A percentile compares a stretch with the other conserved stretches of the same genome.
Evolutionary conservation across 35 echinoderm and acorn worm genomes (phyloP).

Genomic region (Holothuria glaberrima): DNA sequence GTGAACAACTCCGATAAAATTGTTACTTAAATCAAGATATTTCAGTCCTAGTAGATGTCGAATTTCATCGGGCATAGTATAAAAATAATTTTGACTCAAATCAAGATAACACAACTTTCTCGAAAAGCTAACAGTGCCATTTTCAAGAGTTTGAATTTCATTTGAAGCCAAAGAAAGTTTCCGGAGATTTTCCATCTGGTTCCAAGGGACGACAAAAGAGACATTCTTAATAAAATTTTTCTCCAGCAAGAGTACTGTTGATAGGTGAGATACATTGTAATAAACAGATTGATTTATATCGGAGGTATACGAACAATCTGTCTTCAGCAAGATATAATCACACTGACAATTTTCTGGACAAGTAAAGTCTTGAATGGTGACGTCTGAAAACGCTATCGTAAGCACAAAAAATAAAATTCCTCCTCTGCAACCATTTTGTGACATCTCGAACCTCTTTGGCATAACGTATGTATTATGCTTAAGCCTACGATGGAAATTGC

Average conservation of each 20-base stretch:
- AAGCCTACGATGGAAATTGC: too few relatives aligned
- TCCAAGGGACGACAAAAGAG: not conserved
- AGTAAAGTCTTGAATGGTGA: not conserved
- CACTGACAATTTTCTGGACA: not conserved
- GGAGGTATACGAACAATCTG: not conserved
- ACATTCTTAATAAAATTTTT: not conserved
- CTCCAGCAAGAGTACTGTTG: conserved; percentile 1
- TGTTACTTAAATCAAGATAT: conserved; percentile 31
- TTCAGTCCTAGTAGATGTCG: not conserved
- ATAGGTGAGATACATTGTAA: not conserved
- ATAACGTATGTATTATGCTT: too few relatives aligned
- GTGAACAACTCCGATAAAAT: not conserved
- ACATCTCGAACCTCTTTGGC: too few relatives aligned
- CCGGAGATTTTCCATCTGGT: not conserved
- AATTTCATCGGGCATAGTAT: not conserved
- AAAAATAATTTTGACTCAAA: not conserved
- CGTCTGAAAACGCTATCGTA: not conserved
- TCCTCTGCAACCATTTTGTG: too few relatives aligned
- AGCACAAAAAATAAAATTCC: not conserved
- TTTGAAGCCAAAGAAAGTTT: conserved; percentile 2
- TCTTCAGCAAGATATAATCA: not conserved
- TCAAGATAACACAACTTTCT: not conserved
- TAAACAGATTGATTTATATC: not conserved
- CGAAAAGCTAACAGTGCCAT: not conserved
- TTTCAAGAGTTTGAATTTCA: not conserved